These are phyloP conservation scores for Eulacestoma nigropectus DNA, from an alignment of 2,113 vertebrate genomes.

Conservation along the genomic window DNA sequence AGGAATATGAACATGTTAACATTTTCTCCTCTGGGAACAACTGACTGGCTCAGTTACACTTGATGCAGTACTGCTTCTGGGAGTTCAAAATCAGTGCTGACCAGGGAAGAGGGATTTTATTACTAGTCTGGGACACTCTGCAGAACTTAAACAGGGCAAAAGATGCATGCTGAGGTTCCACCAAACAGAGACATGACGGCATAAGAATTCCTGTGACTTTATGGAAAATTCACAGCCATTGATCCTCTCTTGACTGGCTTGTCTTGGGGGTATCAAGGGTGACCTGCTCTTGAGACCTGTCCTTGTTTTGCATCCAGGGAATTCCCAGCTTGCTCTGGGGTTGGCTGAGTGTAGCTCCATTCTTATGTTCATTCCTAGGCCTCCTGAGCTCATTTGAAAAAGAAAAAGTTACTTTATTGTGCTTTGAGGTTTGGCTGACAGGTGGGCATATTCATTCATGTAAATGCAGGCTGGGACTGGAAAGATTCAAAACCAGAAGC, in stretches of 20 bases:
- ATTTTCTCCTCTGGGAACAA: not conserved
- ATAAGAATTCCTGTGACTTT: not conserved
- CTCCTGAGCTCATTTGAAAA: not conserved
- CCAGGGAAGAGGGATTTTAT: not conserved
- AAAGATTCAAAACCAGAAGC: not conserved
- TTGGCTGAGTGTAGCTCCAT: not conserved
- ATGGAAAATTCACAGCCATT: not conserved
- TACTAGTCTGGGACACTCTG: not conserved
- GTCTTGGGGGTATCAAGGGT: not conserved
- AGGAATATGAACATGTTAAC: not conserved
- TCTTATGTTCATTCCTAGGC: not conserved
- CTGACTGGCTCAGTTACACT: not conserved
- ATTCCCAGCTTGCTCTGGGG: not conserved
- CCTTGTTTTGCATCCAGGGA: not conserved
- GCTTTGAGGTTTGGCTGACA: not conserved
- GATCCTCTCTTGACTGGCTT: not conserved
- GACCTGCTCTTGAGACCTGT: not conserved
- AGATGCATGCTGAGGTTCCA: not conserved
- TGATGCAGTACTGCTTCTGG: not conserved
- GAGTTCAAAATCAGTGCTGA: not conserved
- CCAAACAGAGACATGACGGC: not conserved
- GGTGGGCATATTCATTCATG: not conserved
- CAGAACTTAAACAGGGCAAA: not conserved
- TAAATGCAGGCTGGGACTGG: not conserved
- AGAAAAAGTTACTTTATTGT: not conserved